phyloP scores from a whole-genome alignment of 1,140 invertebrate genomes.

The Macrotrachela quadricornifera region DNA sequence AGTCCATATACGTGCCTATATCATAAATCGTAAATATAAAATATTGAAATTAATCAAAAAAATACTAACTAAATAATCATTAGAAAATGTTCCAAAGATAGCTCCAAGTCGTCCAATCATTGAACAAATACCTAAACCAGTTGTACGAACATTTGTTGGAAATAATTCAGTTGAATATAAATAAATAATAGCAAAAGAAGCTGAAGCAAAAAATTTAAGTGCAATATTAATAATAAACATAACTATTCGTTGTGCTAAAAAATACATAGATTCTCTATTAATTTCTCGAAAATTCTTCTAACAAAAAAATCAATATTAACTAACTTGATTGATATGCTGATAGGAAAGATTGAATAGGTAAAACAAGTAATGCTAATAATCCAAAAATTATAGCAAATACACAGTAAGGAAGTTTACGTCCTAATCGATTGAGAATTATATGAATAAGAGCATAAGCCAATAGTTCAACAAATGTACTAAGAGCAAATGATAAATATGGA shows the following conservation, averaged over 20 bases:
- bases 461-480: conserved; percentile 1
- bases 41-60: too few relatives aligned
- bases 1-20: too few relatives aligned
- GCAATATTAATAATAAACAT: too few relatives aligned
- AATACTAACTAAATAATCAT: too few relatives aligned
- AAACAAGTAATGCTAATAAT: neutral
- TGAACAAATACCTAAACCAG: conserved; percentile 53
- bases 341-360: too few relatives aligned
- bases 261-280: too few relatives aligned
- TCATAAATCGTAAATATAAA: too few relatives aligned
- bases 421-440: neutral
- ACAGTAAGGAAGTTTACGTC: conserved; percentile 1
- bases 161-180: conserved; percentile 60
- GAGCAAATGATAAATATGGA: conserved; percentile 1
- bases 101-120: conserved; percentile 52
- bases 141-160: conserved; percentile 59
- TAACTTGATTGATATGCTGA: too few relatives aligned
- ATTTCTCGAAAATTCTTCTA: too few relatives aligned
- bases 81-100: conserved; percentile 33
- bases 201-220: too few relatives aligned
- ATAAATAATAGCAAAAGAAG: conserved; percentile 42
- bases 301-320: too few relatives aligned
- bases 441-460: conserved; percentile 1
- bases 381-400: neutral
- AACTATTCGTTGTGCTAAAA: too few relatives aligned